phyloP scores from a whole-genome alignment of 2,888 invertebrate genomes.

The Drosophila imparisetae region DNA sequence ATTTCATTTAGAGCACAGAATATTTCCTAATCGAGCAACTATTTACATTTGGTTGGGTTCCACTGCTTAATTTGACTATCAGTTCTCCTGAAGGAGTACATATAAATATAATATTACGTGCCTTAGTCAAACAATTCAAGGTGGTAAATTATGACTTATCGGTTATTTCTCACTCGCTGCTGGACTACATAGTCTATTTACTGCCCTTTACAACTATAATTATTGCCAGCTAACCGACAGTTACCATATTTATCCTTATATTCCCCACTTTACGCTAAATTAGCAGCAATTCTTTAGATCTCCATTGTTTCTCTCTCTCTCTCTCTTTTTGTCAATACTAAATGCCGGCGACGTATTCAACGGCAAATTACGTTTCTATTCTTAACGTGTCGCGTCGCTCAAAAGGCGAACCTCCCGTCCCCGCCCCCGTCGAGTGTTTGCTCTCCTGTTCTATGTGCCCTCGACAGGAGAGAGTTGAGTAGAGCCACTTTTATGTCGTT shows the following conservation, averaged over 20 bases:
- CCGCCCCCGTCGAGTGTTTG: conserved; percentile 2
- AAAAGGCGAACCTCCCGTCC: conserved; percentile 6
- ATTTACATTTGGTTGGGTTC: neutral
- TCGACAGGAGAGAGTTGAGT: conserved; percentile 26
- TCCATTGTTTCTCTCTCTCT: neutral
- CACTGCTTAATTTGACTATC: neutral
- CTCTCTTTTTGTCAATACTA: conserved; percentile 8
- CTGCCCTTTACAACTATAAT: neutral
- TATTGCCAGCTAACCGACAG: neutral
- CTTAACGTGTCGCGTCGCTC: conserved; percentile 25
- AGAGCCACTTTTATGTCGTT: conserved; percentile 59
- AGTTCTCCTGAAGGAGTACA: neutral
- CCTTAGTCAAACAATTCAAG: neutral
- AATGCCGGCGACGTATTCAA: conserved; percentile 31
- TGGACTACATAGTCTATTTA: neutral
- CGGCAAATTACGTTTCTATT: conserved; percentile 46
- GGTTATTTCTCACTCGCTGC: neutral
- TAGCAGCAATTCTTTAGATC: conserved; percentile 34
- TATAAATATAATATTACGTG: neutral
- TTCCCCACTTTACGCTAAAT: conserved; percentile 25
- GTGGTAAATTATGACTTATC: neutral
- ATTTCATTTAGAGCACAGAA: neutral
- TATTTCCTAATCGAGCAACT: neutral
- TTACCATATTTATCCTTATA: too few species aligned
- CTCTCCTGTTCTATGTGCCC: conserved; percentile 7